phyloP scores from a whole-genome alignment of 2,888 invertebrate species.

The Parapristionchus giblindavisi region DNA sequence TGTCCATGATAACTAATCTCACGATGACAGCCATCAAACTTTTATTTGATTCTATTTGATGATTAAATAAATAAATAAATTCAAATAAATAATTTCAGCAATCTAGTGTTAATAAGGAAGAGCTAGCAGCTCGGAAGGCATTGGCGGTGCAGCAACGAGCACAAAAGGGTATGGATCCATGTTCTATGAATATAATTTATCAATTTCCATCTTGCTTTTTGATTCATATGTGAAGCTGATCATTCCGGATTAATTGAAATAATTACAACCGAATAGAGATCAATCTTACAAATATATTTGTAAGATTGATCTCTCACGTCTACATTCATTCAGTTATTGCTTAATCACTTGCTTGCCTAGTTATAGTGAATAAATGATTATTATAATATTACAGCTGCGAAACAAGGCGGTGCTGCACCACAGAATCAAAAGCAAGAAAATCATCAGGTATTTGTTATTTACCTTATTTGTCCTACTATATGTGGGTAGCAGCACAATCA shows the following conservation, averaged over 20 bases:
- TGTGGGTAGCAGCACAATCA: too few species aligned
- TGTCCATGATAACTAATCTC: not conserved
- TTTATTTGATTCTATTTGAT: not conserved
- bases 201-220: too few species aligned
- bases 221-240: too few species aligned
- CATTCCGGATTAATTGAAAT: too few species aligned
- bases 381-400: constrained; percentile 6
- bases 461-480: too few species aligned
- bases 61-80: not conserved
- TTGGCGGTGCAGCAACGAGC: constrained; percentile 24
- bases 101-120: constrained; percentile 1
- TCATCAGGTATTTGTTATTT: too few species aligned
- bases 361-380: not conserved
- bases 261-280: too few species aligned
- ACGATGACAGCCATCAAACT: not conserved
- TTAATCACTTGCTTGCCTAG: not conserved
- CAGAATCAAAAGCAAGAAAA: constrained; percentile 19
- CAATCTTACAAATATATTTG: too few species aligned
- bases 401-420: not conserved
- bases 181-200: too few species aligned
- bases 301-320: too few species aligned
- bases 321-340: too few species aligned
- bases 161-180: constrained; percentile 8
- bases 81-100: not conserved
- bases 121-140: constrained; percentile 16